These are phyloP conservation scores for Oryzias javanicus DNA, from an alignment of 2,113 vertebrate genomes.

Conservation along the genomic window DNA sequence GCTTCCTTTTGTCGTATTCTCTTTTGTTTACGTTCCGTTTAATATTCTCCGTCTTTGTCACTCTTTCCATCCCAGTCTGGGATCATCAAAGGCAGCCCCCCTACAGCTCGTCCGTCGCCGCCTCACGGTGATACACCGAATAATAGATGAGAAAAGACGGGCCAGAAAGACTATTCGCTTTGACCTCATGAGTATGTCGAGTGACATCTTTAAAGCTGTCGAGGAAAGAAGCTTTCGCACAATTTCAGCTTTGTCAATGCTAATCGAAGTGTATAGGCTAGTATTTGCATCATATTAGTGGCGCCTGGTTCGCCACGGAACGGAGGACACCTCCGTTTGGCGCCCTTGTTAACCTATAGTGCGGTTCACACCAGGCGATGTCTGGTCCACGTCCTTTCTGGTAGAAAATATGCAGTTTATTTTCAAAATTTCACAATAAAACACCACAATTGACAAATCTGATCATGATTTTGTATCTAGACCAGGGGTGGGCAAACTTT, in stretches of 20 bases:
- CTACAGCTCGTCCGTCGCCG: conserved; percentile 44
- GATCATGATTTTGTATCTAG: too few relatives aligned
- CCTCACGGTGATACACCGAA: conserved; percentile 54
- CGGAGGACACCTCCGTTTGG: too few relatives aligned
- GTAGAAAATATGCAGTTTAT: too few relatives aligned
- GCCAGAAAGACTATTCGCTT: conserved; percentile 42
- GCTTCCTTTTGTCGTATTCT: conserved; percentile 32
- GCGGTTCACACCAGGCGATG: too few relatives aligned
- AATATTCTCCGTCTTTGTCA: conserved; percentile 27
- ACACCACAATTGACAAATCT: too few relatives aligned
- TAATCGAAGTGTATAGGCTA: too few relatives aligned
- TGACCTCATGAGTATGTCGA: conserved; percentile 32
- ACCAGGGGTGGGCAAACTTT: too few relatives aligned
- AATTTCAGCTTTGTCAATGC: neutral
- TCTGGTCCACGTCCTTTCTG: too few relatives aligned
- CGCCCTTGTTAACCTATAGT: too few relatives aligned
- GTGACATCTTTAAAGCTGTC: conserved; percentile 39
- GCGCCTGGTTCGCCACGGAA: too few relatives aligned
- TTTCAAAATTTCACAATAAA: too few relatives aligned
- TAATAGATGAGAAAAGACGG: conserved; percentile 44
- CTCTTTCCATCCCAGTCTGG: conserved; percentile 35
- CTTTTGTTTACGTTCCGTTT: conserved; percentile 47
- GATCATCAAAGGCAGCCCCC: conserved; percentile 31
- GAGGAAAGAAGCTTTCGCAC: neutral
- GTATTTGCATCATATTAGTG: too few relatives aligned